These are phyloP conservation scores for Oscheius sp. DNA, from an alignment of 2,888 invertebrate genomes.

Conservation along the genomic window DNA sequence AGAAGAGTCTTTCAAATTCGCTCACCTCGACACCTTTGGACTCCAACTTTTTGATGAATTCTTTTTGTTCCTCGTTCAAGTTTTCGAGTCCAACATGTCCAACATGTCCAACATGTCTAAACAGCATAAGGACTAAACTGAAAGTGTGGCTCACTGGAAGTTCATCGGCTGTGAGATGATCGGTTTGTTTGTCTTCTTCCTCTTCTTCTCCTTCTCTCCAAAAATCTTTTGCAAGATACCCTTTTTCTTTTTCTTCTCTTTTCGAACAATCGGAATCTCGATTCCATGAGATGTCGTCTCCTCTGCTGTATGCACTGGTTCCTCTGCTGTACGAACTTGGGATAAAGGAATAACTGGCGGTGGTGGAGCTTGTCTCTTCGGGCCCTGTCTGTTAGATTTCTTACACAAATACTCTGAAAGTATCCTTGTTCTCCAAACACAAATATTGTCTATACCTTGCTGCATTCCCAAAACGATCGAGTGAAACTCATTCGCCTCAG, in stretches of 20 bases:
- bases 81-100: slow-evolving; percentile 1
- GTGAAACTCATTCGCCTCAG: slow-evolving; percentile 28
- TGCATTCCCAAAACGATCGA: background rate
- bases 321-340: background rate
- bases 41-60: background rate
- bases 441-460: background rate
- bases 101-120: slow-evolving; percentile 31
- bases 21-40: background rate
- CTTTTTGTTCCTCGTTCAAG: slow-evolving; percentile 14
- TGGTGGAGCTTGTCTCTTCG: slow-evolving; percentile 23
- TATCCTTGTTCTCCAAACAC: background rate
- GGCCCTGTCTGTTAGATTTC: background rate
- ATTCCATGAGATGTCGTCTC: slow-evolving; percentile 12
- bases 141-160: slow-evolving; percentile 19
- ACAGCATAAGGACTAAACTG: background rate
- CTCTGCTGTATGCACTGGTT: background rate
- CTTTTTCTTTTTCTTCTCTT: slow-evolving; percentile 21
- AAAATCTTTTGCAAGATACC: background rate
- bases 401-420: slow-evolving; percentile 14
- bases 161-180: slow-evolving; percentile 24
- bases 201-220: slow-evolving; percentile 27
- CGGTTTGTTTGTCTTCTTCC: slow-evolving; percentile 1
- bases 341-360: slow-evolving; percentile 5
- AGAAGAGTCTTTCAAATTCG: background rate
- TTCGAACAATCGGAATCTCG: slow-evolving; percentile 2